phyloP scores from a whole-genome alignment of 2,888 invertebrate species.

The Dasypogon diadema region DNA sequence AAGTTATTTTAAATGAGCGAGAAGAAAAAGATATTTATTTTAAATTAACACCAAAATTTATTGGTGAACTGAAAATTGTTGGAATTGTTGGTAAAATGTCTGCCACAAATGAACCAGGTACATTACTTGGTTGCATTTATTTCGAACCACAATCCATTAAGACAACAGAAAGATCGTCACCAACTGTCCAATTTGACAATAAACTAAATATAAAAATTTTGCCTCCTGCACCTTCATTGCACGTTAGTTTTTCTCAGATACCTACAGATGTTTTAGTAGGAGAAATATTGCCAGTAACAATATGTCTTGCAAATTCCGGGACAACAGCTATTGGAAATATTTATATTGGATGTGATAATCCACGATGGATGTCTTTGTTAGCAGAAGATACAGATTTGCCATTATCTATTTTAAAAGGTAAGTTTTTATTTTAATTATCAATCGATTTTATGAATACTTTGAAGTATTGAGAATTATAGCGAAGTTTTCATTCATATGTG shows the following conservation, averaged over 20 bases:
- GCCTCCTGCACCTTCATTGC: constrained; percentile 84
- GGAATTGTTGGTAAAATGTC: constrained; percentile 74
- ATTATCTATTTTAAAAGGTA: constrained; percentile 66
- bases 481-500: too few species aligned
- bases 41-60: constrained; percentile 78
- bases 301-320: constrained; percentile 76
- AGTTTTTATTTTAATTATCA: constrained; percentile 39
- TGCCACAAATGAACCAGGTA: constrained; percentile 64
- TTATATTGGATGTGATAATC: constrained; percentile 71
- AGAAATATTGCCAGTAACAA: constrained; percentile 75
- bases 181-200: constrained; percentile 70
- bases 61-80: constrained; percentile 79
- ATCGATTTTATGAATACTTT: background rate
- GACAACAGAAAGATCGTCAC: constrained; percentile 58
- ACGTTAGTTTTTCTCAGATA: constrained; percentile 77
- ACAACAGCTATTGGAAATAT: constrained; percentile 73
- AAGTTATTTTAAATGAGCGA: constrained; percentile 64
- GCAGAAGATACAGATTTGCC: constrained; percentile 64
- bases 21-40: constrained; percentile 76
- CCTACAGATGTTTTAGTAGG: constrained; percentile 77
- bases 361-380: constrained; percentile 65
- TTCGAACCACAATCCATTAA: constrained; percentile 66
- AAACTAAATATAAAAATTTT: constrained; percentile 81
- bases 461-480: background rate
- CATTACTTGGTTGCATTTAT: constrained; percentile 64